Evolutionary conservation across 2,113 vertebrate genomes (phyloP), one percentile per base, ranked within the genome.

Genomic region (Oplegnathus fasciatus): DNA sequence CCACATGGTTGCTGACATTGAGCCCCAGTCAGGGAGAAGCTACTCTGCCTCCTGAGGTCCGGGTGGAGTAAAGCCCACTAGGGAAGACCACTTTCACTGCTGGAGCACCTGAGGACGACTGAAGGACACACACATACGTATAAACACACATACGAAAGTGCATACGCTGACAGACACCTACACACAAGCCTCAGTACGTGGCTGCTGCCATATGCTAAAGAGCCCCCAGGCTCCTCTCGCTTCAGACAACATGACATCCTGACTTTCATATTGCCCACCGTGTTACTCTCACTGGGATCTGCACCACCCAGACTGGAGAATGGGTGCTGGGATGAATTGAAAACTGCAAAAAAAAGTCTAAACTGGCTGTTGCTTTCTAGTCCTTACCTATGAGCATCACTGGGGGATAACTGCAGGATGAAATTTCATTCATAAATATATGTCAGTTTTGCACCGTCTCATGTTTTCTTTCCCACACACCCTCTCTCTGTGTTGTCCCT

Each of bases 141-240:
- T 42, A 2, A 14, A 44, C 37, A 24, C 64, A 69, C 48, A 77
- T 40, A 83, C 54, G 62, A 11, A 72, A 72, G 71, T 79, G 72
- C 52, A 85, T 68, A 84, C 15, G 24, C 70, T 83, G 75, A 89
- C 88, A 90, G 76, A 79, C 62, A 83, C 78, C 71, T 70, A 64
- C 78, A 67, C 85, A 88, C 71, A 50, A 42, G 55, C 72, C 79
- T 84, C 46, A 54, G 82, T 84, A 78, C 40, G 61, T 61, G 70
- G 62, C 83, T 74, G 60, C 71, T 90, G 86, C 87, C 88, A 91
- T 89, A 92, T 93, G 87, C 76, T 92, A 88, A 93, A 88, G 83
- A 90, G 86, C 79, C 88, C 87, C 91, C 40, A 9, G 92, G 87
- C 92, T 91, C 81, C 67, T 72, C 77, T 91, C 75, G 83, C 90